Evolutionary conservation across 2,113 vertebrate genomes (phyloP).

Genomic region (Pituophis catenifer): DNA sequence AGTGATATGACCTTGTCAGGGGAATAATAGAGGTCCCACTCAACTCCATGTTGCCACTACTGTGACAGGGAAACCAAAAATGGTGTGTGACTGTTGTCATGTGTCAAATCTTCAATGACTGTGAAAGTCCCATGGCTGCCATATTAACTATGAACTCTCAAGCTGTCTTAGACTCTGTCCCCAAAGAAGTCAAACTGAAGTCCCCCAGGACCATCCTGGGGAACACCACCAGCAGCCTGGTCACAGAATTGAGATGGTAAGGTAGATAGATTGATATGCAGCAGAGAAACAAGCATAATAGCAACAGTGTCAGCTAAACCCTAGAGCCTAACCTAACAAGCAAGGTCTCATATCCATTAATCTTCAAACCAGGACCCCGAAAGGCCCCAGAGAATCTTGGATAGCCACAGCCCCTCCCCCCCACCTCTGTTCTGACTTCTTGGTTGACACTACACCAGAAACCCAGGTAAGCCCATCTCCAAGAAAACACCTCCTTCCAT

Average conservation of each 20-base stretch:
- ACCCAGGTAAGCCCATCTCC: background rate
- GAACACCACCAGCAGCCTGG: background rate
- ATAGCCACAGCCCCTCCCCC: background rate
- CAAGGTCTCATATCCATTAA: background rate
- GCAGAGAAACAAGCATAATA: background rate
- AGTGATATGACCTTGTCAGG: background rate
- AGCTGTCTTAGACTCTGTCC: background rate
- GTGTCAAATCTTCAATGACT: background rate
- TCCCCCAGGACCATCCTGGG: background rate
- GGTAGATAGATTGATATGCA: background rate
- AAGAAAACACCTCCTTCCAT: background rate
- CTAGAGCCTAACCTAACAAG: background rate
- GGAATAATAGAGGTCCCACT: background rate
- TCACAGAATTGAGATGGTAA: background rate
- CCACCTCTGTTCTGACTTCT: background rate
- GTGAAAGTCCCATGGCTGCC: background rate
- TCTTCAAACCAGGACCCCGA: background rate
- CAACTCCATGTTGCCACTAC: background rate
- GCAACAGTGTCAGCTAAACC: background rate
- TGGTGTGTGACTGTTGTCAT: background rate
- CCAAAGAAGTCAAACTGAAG: background rate
- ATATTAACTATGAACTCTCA: background rate
- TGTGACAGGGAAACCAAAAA: background rate
- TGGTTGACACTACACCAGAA: background rate
- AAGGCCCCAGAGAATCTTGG: background rate